Percentiles rank a stretch among this genome's conserved stretches.
Conservation (phyloP, 2,888 invertebrate genomes). For the Campaea margaritaria region DNA sequence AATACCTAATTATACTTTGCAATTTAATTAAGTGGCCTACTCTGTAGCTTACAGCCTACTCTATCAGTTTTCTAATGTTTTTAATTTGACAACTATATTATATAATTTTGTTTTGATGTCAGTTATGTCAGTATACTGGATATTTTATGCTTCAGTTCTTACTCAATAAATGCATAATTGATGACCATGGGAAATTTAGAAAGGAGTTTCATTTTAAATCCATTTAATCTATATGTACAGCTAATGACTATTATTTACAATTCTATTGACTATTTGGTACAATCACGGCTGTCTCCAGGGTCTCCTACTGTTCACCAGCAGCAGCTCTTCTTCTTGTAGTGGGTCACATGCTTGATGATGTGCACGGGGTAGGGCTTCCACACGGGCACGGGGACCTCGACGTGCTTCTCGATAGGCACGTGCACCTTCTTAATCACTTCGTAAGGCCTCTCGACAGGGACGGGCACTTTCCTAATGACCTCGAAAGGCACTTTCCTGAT, state of each 20-base stretch:
- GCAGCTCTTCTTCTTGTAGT: constrained; percentile 79
- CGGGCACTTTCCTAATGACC: constrained; percentile 73
- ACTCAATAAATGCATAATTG: not conserved
- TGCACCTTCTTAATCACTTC: constrained; percentile 79
- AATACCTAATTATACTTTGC: too few species aligned
- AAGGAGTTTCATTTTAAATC: constrained; percentile 23
- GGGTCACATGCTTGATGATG: constrained; percentile 81
- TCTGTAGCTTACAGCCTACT: constrained; percentile 10
- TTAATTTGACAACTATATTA: constrained; percentile 2
- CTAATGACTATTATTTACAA: constrained; percentile 83
- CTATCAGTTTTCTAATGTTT: constrained; percentile 4
- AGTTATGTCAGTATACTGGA: constrained; percentile 4
- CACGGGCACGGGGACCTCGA: constrained; percentile 75
- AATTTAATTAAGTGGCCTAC: too few species aligned
- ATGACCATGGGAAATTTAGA: constrained; percentile 20
- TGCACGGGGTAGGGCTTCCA: constrained; percentile 81
- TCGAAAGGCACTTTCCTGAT: constrained; percentile 74
- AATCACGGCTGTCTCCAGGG: constrained; percentile 68
- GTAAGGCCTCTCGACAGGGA: constrained; percentile 76
- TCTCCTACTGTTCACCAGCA: constrained; percentile 68
- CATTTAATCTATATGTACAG: constrained; percentile 59
- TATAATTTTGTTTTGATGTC: constrained; percentile 1
- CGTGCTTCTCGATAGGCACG: constrained; percentile 74
- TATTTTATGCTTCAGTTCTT: constrained; percentile 4
- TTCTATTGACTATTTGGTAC: constrained; percentile 80